Base-by-base conservation (phyloP, 1,140 invertebrate genomes). In the Macrobrachium rosenbergii region DNA sequence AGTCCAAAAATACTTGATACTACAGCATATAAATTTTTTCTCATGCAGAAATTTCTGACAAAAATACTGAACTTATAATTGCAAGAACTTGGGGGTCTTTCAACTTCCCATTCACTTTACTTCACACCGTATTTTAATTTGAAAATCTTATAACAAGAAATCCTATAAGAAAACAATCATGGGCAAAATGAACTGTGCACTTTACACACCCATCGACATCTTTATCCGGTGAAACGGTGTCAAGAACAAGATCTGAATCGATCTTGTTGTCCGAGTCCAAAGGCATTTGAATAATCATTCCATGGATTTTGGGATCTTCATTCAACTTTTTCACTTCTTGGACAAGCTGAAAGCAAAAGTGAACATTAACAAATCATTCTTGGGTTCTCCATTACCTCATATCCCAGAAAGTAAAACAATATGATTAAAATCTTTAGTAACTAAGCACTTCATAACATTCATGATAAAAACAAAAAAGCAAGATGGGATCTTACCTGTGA, bases 221-320 rank as follows among this genome's bases (percentile, higher is more conserved):
- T 92, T 98, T 98, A 0, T 93, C 92, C 0, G 95, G 95, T 62
- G 93, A 91, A 0, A 98, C 94, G 8, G 95, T 94, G 93, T 98
- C 96, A 8, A 97, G 98, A 79, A 99, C 94, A 16, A 95, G 92
- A 92, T 97, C 95, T 0, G 96, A 94, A 93, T 99, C 95, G 88
- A 99, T 98, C 87, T 93, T 90, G 89, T 95, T 95, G 0, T 95
- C 94, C 86, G 94, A 94, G 91, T 99, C 98, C 69, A 99, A 93
- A 0, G 98, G 98, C 95, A 99, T 97, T 94, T 99, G 98, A 2
- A 99, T 97, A 91, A 99, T 99, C 90, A 99, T 98, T 43, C 98
- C 98, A 93, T 99, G 98, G 75, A 98, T 94, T 23, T 92, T 93
- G 0, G 95, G 94, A 92, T 98, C 96, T 81, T 94, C 93, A 92